Evolutionary conservation across 2,888 invertebrate species (phyloP).

Genomic region (Baronia brevicornis): DNA sequence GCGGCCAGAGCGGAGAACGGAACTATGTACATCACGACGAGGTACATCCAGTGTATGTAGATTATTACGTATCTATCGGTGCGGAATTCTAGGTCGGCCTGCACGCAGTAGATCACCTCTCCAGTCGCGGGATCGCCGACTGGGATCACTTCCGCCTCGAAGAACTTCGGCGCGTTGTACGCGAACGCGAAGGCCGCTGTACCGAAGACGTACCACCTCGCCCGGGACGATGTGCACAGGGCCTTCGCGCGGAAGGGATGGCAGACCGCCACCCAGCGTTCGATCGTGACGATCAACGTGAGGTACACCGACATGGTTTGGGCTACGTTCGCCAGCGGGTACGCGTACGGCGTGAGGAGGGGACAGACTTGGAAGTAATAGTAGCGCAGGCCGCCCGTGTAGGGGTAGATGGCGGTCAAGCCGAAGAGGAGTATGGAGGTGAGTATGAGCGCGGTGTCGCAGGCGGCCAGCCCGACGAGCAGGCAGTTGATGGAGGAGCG

Average conservation of each 20-base stretch:
- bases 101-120: slow-evolving; percentile 81
- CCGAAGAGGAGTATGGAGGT: slow-evolving; percentile 92
- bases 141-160: slow-evolving; percentile 77
- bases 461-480: slow-evolving; percentile 93
- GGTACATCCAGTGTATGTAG: slow-evolving; percentile 96
- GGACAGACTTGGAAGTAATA: slow-evolving; percentile 88
- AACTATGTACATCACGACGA: slow-evolving; percentile 94
- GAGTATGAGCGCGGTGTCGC: slow-evolving; percentile 93
- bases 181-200: slow-evolving; percentile 87
- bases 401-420: slow-evolving; percentile 88
- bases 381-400: slow-evolving; percentile 84
- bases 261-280: slow-evolving; percentile 95
- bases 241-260: slow-evolving; percentile 92
- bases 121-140: slow-evolving; percentile 64
- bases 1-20: slow-evolving; percentile 92
- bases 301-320: slow-evolving; percentile 97
- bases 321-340: slow-evolving; percentile 89
- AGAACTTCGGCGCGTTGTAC: slow-evolving; percentile 90
- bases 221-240: slow-evolving; percentile 91
- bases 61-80: slow-evolving; percentile 86
- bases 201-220: slow-evolving; percentile 88
- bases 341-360: slow-evolving; percentile 85
- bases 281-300: slow-evolving; percentile 91
- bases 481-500: slow-evolving; percentile 96
- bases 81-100: slow-evolving; percentile 80